A percentile compares a stretch with the other conserved stretches of the same genome.
Conservation (phyloP, 2,797 vertebrate species). For the Scomberomorus guttatus region DNA sequence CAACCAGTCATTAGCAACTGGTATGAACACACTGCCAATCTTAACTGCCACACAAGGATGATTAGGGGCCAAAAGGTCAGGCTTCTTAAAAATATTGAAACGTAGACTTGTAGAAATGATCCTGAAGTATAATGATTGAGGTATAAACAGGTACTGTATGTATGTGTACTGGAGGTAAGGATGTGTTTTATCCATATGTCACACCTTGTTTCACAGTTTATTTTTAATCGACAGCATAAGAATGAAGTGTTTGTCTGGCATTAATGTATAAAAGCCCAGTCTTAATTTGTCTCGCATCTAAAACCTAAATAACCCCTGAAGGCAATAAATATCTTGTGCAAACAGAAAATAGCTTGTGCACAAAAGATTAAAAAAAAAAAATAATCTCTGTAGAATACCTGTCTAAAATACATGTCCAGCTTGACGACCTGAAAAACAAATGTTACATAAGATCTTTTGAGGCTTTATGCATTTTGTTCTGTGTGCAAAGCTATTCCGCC, state of each 20-base stretch:
- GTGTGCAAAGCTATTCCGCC: background rate
- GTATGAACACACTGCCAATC: background rate
- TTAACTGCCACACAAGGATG: background rate
- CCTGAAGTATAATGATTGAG: background rate
- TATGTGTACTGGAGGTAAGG: background rate
- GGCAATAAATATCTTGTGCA: background rate
- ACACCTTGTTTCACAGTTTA: background rate
- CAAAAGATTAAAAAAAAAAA: background rate
- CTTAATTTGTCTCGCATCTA: background rate
- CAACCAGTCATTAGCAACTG: background rate
- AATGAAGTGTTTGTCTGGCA: background rate
- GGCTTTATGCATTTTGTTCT: background rate
- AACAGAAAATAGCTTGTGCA: background rate
- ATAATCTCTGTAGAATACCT: background rate
- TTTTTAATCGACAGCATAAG: background rate
- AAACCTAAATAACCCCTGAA: background rate
- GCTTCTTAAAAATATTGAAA: background rate
- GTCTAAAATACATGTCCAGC: background rate
- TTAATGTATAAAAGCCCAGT: background rate
- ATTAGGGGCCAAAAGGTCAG: background rate
- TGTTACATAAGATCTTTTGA: background rate
- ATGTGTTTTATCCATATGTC: background rate
- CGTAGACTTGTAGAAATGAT: background rate
- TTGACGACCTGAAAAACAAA: background rate
- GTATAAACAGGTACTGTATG: no score